Conservation (phyloP, 2,888 invertebrate species). For the Agrotis puta region DNA sequence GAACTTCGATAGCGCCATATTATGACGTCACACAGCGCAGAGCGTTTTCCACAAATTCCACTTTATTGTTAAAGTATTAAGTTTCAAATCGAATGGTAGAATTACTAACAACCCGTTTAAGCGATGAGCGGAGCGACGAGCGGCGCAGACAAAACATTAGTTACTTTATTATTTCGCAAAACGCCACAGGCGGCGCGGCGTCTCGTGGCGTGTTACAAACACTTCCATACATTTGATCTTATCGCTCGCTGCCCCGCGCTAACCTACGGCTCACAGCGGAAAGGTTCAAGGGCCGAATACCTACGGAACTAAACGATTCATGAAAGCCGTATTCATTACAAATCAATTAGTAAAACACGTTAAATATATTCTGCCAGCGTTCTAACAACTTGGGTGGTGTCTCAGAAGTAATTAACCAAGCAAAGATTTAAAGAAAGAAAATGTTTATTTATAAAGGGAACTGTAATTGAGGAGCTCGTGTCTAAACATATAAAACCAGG, state of each 20-base stretch:
- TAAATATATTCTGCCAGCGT: slow-evolving; percentile 40
- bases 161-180: too few relatives aligned
- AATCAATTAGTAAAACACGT: slow-evolving; percentile 30
- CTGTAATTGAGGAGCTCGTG: too few relatives aligned
- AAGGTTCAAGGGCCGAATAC: background rate
- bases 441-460: slow-evolving; percentile 8
- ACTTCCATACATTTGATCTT: too few relatives aligned
- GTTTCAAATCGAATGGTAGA: background rate
- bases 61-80: background rate
- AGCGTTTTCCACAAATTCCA: background rate
- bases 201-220: too few relatives aligned
- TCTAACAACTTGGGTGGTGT: slow-evolving; percentile 19
- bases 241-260: too few relatives aligned
- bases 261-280: too few relatives aligned
- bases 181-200: too few relatives aligned
- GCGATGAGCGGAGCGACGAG: too few relatives aligned
- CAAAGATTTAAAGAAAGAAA: background rate
- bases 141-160: too few relatives aligned
- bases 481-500: too few relatives aligned
- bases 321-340: background rate
- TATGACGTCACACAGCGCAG: too few relatives aligned
- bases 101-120: background rate
- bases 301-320: background rate
- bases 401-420: slow-evolving; percentile 7
- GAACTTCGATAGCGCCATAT: too few relatives aligned